phyloP scores from a whole-genome alignment of 2,888 invertebrate genomes.

The Drosophila nigricruria region DNA sequence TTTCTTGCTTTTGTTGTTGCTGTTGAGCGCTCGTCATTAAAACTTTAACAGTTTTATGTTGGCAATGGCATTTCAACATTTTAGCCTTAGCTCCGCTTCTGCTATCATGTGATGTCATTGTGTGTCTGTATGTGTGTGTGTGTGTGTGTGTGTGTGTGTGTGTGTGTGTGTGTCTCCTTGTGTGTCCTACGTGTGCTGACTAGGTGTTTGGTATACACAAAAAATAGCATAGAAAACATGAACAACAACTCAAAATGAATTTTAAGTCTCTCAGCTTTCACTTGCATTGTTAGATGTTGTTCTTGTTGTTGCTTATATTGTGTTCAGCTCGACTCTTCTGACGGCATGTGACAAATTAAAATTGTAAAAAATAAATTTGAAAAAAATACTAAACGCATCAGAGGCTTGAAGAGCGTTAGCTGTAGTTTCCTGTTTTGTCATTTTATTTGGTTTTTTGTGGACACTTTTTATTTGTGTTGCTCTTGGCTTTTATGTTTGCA shows the following conservation, averaged over 20 bases:
- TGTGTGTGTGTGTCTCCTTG: conserved; percentile 3
- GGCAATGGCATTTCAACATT: conserved; percentile 68
- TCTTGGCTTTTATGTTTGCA: neutral
- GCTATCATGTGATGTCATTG: neutral
- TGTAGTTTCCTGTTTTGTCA: neutral
- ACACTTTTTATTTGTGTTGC: conserved; percentile 11
- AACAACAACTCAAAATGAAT: conserved; percentile 67
- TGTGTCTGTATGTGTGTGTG: conserved; percentile 1
- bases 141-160: no score
- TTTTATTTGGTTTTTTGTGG: neutral
- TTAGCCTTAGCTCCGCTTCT: conserved; percentile 47
- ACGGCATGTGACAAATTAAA: conserved; percentile 69
- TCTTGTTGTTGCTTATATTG: neutral
- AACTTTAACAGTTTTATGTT: conserved; percentile 73
- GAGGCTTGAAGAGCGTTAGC: conserved; percentile 7
- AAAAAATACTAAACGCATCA: conserved; percentile 29
- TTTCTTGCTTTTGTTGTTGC: conserved; percentile 17
- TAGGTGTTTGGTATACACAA: conserved; percentile 41
- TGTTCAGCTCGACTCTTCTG: conserved; percentile 5
- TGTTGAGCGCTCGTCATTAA: conserved; percentile 65
- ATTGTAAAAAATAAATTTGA: conserved; percentile 48
- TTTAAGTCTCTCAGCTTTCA: conserved; percentile 65
- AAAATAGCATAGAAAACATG: conserved; percentile 49
- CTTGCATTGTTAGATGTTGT: conserved; percentile 21
- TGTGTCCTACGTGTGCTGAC: conserved; percentile 2